phyloP scores from a whole-genome alignment of 2,113 vertebrate genomes.

The Triplophysa dalaica region DNA sequence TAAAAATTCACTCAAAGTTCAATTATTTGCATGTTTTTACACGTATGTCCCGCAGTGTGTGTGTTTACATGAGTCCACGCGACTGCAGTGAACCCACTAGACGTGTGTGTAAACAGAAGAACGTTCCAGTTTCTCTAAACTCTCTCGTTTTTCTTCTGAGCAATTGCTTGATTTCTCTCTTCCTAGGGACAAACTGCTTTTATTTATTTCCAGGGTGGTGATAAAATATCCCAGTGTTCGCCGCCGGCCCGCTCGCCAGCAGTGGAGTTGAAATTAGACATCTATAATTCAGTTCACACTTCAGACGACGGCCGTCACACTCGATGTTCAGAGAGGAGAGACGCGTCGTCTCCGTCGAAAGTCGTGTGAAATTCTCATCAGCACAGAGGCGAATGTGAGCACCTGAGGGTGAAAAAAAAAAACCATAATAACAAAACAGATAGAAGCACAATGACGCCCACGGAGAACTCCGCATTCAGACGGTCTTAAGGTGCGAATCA shows the following conservation, averaged over 20 bases:
- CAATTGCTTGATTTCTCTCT: slow-evolving; percentile 44
- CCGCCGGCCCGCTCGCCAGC: slow-evolving; percentile 70
- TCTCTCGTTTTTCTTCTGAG: slow-evolving; percentile 29
- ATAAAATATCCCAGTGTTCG: slow-evolving; percentile 78
- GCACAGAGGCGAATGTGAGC: background rate
- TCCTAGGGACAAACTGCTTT: slow-evolving; percentile 69
- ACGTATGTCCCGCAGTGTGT: too few relatives aligned
- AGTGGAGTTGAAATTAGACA: slow-evolving; percentile 80
- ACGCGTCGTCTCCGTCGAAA: slow-evolving; percentile 20
- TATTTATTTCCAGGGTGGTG: slow-evolving; percentile 68
- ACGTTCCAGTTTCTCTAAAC: background rate
- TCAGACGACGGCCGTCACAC: slow-evolving; percentile 66
- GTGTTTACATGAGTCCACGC: too few relatives aligned
- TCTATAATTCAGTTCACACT: slow-evolving; percentile 81
- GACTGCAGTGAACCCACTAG: background rate
- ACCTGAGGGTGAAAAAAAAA: slow-evolving; percentile 20
- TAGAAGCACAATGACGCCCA: slow-evolving; percentile 59
- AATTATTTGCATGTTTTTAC: too few relatives aligned
- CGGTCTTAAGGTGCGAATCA: background rate
- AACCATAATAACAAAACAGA: slow-evolving; percentile 17
- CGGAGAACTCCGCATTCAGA: background rate
- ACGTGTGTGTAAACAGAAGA: slow-evolving; percentile 13
- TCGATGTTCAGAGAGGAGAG: slow-evolving; percentile 63
- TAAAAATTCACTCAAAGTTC: too few relatives aligned
- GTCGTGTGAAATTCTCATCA: slow-evolving; percentile 17